Evolutionary conservation across 2,797 vertebrate species (phyloP).

Genomic region (Pempheris klunzingeri): DNA sequence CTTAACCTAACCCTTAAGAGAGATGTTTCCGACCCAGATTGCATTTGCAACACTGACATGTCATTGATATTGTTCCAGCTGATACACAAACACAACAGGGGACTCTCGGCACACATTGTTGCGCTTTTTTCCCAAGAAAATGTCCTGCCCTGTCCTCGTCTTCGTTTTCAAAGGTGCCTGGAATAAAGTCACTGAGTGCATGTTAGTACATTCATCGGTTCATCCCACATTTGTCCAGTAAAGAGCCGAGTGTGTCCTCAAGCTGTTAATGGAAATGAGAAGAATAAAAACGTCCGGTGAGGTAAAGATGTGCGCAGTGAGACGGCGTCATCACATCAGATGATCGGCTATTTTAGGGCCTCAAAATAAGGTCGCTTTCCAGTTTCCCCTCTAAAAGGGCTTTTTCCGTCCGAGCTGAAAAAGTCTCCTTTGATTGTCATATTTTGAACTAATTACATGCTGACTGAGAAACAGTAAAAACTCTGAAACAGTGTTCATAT

Average conservation of each 20-base stretch:
- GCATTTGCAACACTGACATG: neutral
- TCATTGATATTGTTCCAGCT: constrained; percentile 7
- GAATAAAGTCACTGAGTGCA: neutral
- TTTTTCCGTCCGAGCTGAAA: constrained; percentile 34
- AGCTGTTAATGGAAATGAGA: constrained; percentile 36
- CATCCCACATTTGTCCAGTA: neutral
- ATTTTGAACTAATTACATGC: neutral
- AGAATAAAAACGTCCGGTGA: constrained; percentile 52
- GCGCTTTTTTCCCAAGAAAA: neutral
- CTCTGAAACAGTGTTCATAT: neutral
- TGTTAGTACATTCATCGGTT: neutral
- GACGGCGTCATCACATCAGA: constrained; percentile 77
- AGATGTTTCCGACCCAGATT: constrained; percentile 12
- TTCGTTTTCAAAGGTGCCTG: neutral
- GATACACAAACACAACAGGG: neutral
- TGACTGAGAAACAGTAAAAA: neutral
- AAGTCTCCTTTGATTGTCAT: neutral
- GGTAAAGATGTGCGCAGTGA: constrained; percentile 61
- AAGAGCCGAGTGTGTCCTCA: neutral
- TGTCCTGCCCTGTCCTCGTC: neutral
- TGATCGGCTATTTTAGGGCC: constrained; percentile 82
- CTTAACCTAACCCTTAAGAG: neutral
- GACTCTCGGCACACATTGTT: neutral
- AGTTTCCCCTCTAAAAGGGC: constrained; percentile 34
- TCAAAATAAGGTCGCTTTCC: constrained; percentile 78